Percentiles rank a stretch among this genome's conserved stretches.
Conservation (phyloP, 2,113 vertebrate genomes). For the Brachypodius melanocephalos region DNA sequence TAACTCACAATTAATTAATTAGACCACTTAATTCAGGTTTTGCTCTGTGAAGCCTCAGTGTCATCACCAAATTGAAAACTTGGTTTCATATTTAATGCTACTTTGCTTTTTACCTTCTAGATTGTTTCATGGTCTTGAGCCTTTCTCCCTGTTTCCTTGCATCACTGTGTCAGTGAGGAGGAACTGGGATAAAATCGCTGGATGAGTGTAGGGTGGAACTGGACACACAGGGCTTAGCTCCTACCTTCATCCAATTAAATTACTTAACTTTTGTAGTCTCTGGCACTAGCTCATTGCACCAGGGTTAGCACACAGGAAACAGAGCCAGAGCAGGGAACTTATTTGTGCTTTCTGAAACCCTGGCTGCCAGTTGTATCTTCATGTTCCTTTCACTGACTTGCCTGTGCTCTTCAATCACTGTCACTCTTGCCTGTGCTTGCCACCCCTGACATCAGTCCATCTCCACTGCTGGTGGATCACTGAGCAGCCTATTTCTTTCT, state of each 20-base stretch:
- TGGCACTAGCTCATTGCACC: background rate
- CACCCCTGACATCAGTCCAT: background rate
- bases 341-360: background rate
- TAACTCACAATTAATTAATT: conserved; percentile 22
- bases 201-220: background rate
- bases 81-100: background rate
- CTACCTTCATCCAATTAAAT: background rate
- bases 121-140: background rate
- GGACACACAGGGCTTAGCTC: background rate
- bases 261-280: background rate
- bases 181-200: background rate
- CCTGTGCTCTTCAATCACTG: background rate
- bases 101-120: background rate
- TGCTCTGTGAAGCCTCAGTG: background rate
- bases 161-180: background rate
- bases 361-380: background rate
- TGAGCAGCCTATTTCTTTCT: background rate
- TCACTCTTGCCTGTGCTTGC: background rate
- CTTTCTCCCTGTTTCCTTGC: background rate
- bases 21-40: background rate
- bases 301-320: background rate
- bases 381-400: background rate
- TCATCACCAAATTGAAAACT: background rate
- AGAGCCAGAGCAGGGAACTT: background rate
- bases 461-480: background rate